These are phyloP conservation scores for Odontophorus gujanensis DNA, from an alignment of 2,113 vertebrate species.

Conservation along the genomic window DNA sequence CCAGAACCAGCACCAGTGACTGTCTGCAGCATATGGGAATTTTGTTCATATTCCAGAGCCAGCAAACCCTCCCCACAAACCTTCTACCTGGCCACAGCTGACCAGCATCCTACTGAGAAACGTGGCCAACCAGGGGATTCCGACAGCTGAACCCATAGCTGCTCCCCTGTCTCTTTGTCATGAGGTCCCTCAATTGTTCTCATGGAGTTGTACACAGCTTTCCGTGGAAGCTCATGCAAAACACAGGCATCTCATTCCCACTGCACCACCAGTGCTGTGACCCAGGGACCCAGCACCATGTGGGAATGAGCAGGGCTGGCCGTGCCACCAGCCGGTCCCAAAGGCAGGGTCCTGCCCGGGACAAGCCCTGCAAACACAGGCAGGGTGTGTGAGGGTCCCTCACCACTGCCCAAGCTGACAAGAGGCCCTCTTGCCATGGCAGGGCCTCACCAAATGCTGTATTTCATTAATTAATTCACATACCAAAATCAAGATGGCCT, in stretches of 20 bases:
- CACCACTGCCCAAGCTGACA: not conserved
- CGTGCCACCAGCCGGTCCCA: not conserved
- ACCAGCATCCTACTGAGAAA: not conserved
- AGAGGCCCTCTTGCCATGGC: not conserved
- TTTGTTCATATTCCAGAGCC: not conserved
- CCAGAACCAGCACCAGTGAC: not conserved
- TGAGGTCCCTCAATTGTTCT: fast-evolving
- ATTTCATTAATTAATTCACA: not conserved
- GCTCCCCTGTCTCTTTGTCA: not conserved
- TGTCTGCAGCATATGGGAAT: not conserved
- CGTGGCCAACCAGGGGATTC: not conserved
- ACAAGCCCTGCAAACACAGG: fast-evolving
- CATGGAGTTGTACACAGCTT: not conserved
- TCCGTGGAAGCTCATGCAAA: not conserved
- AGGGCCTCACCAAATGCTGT: not conserved
- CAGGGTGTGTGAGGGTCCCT: not conserved
- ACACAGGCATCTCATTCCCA: not conserved
- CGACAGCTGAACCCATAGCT: not conserved
- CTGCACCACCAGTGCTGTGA: too few relatives aligned
- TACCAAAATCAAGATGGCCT: not conserved
- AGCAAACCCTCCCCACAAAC: not conserved
- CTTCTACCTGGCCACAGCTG: not conserved
- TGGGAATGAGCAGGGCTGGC: not conserved
- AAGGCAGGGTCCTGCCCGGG: not conserved
- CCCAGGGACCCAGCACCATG: not conserved